Evolutionary conservation across 2,888 invertebrate species (phyloP), one percentile per base, ranked within the genome.

Genomic region (Epiblema foenella): DNA sequence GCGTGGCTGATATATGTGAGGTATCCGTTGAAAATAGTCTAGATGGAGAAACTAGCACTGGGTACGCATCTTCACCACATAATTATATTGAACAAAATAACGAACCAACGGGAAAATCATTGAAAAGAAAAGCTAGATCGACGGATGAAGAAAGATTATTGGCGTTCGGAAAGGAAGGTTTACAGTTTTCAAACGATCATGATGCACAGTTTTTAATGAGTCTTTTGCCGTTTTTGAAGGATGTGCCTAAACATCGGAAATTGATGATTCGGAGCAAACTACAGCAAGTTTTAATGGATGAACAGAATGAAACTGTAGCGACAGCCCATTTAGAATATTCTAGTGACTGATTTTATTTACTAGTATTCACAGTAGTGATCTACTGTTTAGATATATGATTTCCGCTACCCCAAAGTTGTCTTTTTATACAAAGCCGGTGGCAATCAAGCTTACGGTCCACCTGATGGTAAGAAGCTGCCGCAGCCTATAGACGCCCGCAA

Each of bases 201-300:
- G 58, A 58, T 39, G 18, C 58, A 8, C 58, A 58, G 17, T 58
- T 58, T 29, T 58, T 58, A 39, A 58, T 58, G 39, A 58, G 58
- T 10, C 58, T 58, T 20, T 20, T 33, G 18, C 58, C 58, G 12
- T 58, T 58, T 58, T 58, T 58, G n/a, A 58, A 58, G 12, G 39
- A 58, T 12, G 39, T 39, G 18, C 58, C 58, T 20, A 58, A 18
- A 20, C 18, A 17, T 39, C 37, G 58, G 2, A 58, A 58, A 18
- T 58, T 58, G 58, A 37, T 39, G 37, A 18, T 58, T 0, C 37
- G 58, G 3, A 20, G 5, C 33, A 58, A 58, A 39, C 2, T 58
- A n/a, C 58, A 58, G 58, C 18, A 58, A 18, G 58, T 58, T 12
- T 11, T 58, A 0, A 58, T 58, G 15, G 58, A 58, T 39, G 58